A percentile compares a stretch with the other conserved stretches of the same genome.
phyloP scores from a whole-genome alignment of 2,888 invertebrate species.

The Merodon equestris region DNA sequence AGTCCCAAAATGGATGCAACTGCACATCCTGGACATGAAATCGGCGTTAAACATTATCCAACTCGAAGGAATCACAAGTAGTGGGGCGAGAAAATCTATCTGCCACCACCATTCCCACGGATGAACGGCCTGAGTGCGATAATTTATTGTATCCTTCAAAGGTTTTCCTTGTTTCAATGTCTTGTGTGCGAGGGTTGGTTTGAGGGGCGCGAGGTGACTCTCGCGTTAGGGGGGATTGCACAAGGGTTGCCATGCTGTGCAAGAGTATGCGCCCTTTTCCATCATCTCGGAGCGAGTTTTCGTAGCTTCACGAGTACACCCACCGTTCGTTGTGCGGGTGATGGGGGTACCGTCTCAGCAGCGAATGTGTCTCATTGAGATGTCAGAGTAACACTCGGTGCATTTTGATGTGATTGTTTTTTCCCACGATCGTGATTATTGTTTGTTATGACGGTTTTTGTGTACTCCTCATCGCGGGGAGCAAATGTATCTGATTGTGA shows the following conservation, averaged over 20 bases:
- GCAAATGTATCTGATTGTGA: neutral
- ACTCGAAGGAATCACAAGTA: too few relatives aligned
- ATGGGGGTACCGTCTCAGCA: constrained; percentile 14
- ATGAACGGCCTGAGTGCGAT: constrained; percentile 49
- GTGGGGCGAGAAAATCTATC: constrained; percentile 18
- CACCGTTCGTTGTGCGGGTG: neutral
- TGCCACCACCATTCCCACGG: neutral
- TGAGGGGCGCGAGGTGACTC: neutral
- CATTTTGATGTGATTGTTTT: constrained; percentile 56
- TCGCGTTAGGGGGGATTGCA: constrained; percentile 37
- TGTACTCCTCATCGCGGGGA: neutral
- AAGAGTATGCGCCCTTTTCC: constrained; percentile 57
- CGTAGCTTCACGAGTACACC: too few relatives aligned
- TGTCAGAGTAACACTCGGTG: constrained; percentile 24
- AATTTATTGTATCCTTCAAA: constrained; percentile 51
- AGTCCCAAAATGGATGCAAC: constrained; percentile 40
- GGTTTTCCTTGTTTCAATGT: constrained; percentile 19
- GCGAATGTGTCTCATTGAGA: constrained; percentile 35
- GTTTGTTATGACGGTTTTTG: constrained; percentile 45
- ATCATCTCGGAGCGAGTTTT: constrained; percentile 15
- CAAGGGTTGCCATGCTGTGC: constrained; percentile 10
- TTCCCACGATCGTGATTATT: constrained; percentile 53
- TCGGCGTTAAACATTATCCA: constrained; percentile 14
- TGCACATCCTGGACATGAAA: neutral
- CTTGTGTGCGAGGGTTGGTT: neutral